Evolutionary conservation across 1,140 invertebrate species (phyloP), one percentile per base, ranked within the genome.

Genomic region (Drosophila yakuba): DNA sequence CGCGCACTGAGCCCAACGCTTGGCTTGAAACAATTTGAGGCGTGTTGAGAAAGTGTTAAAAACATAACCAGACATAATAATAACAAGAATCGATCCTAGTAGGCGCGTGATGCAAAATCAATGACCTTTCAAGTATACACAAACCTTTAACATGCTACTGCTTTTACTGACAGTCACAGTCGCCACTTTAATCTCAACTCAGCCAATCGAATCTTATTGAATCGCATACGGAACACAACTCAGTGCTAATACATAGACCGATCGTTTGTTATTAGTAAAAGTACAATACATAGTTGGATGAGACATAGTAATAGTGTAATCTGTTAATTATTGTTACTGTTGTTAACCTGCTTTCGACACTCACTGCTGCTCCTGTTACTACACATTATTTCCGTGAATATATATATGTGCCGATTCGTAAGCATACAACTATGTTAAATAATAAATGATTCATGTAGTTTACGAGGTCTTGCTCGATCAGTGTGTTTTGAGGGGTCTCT

Each of bases 261-360:
- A 61, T 74, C 71, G 59, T 43, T 62, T 72, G 72, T 80, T 60
- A 72, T 60, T 82, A 83, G 64, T 72, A 58, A 62, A 48, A 67
- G 72, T 44, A 58, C 39, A 67, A 52, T 74, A 48, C 20, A 56
- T 54, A 57, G 56, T 86, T 68, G 74, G 77, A 79, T 35, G 75
- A 80, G 56, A 67, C 54, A 35, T 54, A 63, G 63, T 85, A 60
- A 55, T 88, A 67, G 67, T 72, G 62, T 86, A 71, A 71, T 73
- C 64, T 78, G 74, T 86, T 82, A 82, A 82, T 82, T 83, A 78
- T 82, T 86, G 74, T 86, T 88, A 82, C 44, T 81, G 75, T 82
- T 86, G 83, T 86, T 84, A 79, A 79, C 80, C 61, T 75, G 79
- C 63, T 57, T 81, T 59, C 52, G 68, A 83, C 60, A 78, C 62